Evolutionary conservation across 2,888 invertebrate genomes (phyloP), one percentile per base, ranked within the genome.

Genomic region (Chrysopilus asiliformis): DNA sequence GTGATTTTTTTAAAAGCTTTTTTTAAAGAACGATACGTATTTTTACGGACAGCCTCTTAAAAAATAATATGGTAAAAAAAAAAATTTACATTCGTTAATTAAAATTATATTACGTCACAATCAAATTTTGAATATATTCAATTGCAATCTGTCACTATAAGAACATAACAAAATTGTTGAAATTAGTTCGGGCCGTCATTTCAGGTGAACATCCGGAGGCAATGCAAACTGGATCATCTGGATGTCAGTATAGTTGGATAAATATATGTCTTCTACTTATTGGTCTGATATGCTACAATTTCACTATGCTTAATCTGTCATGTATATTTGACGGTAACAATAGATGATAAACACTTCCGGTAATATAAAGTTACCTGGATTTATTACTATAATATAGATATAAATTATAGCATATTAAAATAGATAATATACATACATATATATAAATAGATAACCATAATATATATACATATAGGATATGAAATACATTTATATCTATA

Each of bases 161-260:
- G 31, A 31, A 18, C 31, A 36, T 40, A 30, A 43, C 58, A 61
- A 60, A 56, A 56, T 53, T 57, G 53, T 58, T 61, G 53, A 60
- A 58, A 59, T 58, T 56, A 63, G 60, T 62, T 56, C 60, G 62
- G 52, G 57, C 63, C 49, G 60, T 64, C 49, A 60, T 63, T 63
- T 59, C 64, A 63, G 63, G 63, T 59, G 63, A 63, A 61, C 64
- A 63, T 56, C 64, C 63, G 46, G 63, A 63, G 51, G 63, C 63
- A 42, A 63, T 64, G 63, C 63, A 63, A 58, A 64, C 64, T 44
- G 63, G 62, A 43, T 58, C 63, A 49, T 58, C 63, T 47, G 61
- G 61, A 36, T 62, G 61, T 49, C 57, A 56, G 50, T 57, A 60
- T 47, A 61, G 56, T 53, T 61, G 60, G 62, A 45, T 55, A 36